Base-by-base conservation (phyloP, 2,888 invertebrate species). In the Drosophila vallismaia region DNA sequence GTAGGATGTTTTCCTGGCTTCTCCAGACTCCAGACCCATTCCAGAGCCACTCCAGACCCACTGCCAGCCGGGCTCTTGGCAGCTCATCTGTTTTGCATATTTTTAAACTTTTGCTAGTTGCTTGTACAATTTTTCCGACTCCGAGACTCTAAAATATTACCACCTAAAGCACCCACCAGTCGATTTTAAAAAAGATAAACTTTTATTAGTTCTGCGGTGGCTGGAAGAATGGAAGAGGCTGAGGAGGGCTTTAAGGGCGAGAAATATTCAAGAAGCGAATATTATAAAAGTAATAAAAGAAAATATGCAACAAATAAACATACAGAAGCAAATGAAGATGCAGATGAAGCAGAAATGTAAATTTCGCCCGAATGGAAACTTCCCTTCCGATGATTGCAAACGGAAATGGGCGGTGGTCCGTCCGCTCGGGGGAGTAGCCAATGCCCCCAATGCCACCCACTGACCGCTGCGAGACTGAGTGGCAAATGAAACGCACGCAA, bases 151-250 rank as follows among this genome's bases (percentile, higher is more conserved):
- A 10, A 44, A 44, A 44, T 44, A 24, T 77, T 68, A 50, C 56
- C 44, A 50, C 51, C 62, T 33, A 45, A 54, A 48, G 62, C 48
- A 53, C 57, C 74, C 58, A 66, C 74, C 59, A 67, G 71, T 71
- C 70, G 66, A 73, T 79, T 76, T 83, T 71, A 74, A 82, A 79
- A 80, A 74, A 74, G 69, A 79, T 81, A 81, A 82, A 82, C 77
- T 82, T 82, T 84, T 75, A 81, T 86, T 79, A 68, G 71, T 72
- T 79, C 68, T 71, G 58, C 66, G 62, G 60, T 59, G 72, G n/a
- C n/a, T n/a, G n/a, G n/a, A n/a, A n/a, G 46, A 58, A 10, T 33
- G 33, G 10, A 33, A 54, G 42, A 64, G 19, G 19, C 19, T 46
- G 49, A 49, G 29, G 4, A n/a, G 5, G n/a, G 36, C 6, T 29